These are phyloP conservation scores for Etheostoma perlongum DNA, from an alignment of 2,797 vertebrate species.

Conservation along the genomic window DNA sequence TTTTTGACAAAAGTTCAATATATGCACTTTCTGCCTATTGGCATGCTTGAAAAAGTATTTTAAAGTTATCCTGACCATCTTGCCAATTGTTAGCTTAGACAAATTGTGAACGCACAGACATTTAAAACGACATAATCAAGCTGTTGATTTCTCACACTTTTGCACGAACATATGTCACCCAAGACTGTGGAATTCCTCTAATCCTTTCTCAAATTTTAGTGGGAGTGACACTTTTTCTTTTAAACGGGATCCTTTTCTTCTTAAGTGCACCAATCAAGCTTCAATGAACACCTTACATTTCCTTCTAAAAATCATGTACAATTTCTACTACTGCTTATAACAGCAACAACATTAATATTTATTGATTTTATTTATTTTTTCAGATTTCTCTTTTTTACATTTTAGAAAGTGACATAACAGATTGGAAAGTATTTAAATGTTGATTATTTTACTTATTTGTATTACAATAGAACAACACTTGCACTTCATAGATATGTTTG, in stretches of 20 bases:
- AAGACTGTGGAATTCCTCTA: slow-evolving; percentile 85
- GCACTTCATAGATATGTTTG: slow-evolving; percentile 51
- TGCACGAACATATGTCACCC: slow-evolving; percentile 86
- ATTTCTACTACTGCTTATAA: neutral
- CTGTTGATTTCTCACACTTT: slow-evolving; percentile 83
- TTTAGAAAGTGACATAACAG: neutral
- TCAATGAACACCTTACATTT: slow-evolving; percentile 55
- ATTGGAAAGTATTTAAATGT: slow-evolving; percentile 6
- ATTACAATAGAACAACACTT: slow-evolving; percentile 48
- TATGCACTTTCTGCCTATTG: neutral
- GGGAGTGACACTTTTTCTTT: slow-evolving; percentile 77
- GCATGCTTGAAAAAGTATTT: neutral
- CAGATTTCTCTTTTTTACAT: neutral
- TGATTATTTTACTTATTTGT: slow-evolving; percentile 20
- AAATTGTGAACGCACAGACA: slow-evolving; percentile 23
- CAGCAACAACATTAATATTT: neutral
- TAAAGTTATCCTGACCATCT: neutral
- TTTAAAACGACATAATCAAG: slow-evolving; percentile 68
- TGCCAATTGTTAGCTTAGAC: slow-evolving; percentile 2
- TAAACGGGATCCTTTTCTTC: slow-evolving; percentile 75
- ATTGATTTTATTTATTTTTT: neutral
- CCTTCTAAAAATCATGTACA: slow-evolving; percentile 33
- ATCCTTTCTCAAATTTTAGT: slow-evolving; percentile 77
- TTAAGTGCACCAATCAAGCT: slow-evolving; percentile 65
- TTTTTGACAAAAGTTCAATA: slow-evolving; percentile 14